Percentiles rank a stretch among this genome's conserved stretches.
These are phyloP conservation scores for Acomys russatus DNA, from an alignment of 2,797 vertebrate genomes.

Conservation along the genomic window DNA sequence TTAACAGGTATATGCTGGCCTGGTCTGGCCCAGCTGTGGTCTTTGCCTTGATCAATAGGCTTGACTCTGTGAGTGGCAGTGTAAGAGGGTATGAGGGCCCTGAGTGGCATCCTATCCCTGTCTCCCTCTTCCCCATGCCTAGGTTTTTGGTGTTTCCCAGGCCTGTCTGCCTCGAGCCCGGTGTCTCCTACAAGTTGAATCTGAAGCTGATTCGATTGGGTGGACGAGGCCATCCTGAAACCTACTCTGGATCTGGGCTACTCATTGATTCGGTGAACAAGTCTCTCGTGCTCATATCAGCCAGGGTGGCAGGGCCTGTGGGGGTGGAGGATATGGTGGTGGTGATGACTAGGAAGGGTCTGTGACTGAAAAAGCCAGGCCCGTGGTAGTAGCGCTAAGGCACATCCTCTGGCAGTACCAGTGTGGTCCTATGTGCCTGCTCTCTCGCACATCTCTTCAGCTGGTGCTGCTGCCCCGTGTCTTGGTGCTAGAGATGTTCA, in stretches of 20 bases:
- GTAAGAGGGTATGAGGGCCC: neutral
- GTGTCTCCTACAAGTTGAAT: slow-evolving; percentile 92
- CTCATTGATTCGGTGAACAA: slow-evolving; percentile 96
- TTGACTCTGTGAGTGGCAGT: neutral
- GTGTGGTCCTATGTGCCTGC: neutral
- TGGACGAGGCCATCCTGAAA: slow-evolving; percentile 87
- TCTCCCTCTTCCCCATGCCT: neutral
- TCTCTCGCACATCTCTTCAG: slow-evolving; percentile 83
- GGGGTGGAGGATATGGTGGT: neutral
- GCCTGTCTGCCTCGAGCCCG: slow-evolving; percentile 94
- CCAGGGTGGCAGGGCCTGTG: neutral
- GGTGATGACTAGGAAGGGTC: neutral
- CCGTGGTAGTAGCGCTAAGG: neutral
- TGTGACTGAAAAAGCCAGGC: neutral
- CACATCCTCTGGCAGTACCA: neutral
- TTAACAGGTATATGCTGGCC: neutral
- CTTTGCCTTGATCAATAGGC: neutral
- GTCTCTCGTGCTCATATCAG: neutral
- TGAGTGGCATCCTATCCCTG: neutral
- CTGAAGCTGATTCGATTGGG: slow-evolving; percentile 93
- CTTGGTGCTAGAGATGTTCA: slow-evolving; percentile 96
- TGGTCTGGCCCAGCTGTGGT: neutral
- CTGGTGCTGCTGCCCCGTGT: slow-evolving; percentile 94
- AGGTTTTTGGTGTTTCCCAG: slow-evolving; percentile 93
- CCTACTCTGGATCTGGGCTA: slow-evolving; percentile 88